Percentiles rank a stretch among this genome's conserved stretches.
These are phyloP conservation scores for Clamator glandarius DNA, from an alignment of 2,797 vertebrate species.

Conservation along the genomic window DNA sequence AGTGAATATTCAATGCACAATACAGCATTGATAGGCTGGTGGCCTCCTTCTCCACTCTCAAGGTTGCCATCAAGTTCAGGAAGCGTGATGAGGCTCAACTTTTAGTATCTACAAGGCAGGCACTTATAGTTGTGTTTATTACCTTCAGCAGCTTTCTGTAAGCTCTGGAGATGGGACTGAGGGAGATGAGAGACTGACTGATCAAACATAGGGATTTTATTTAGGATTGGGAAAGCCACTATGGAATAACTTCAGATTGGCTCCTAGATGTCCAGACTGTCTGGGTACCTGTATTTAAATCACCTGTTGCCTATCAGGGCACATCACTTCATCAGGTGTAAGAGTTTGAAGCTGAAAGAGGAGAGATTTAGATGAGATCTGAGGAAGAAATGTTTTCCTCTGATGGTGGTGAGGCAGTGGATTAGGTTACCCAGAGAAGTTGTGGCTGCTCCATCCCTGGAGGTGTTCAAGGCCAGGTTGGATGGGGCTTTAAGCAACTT, in stretches of 20 bases:
- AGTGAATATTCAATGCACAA: background rate
- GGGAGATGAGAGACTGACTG: background rate
- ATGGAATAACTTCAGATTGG: accelerated
- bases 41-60: background rate
- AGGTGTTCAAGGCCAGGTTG: no score
- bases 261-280: background rate
- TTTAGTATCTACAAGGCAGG: background rate
- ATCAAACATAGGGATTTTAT: background rate
- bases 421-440: no score
- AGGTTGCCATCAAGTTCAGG: background rate
- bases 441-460: no score
- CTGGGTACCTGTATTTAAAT: background rate
- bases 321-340: background rate
- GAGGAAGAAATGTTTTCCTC: no score
- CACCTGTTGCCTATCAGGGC: accelerated
- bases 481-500: no score
- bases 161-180: background rate
- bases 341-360: no score
- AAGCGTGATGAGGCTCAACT: background rate
- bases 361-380: no score
- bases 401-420: no score
- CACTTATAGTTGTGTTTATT: background rate
- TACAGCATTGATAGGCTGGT: background rate
- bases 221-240: background rate
- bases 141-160: background rate